A percentile compares a stretch with the other conserved stretches of the same genome.
Conservation (phyloP, 1,140 invertebrate species). For the Sminthurinus signatus region DNA sequence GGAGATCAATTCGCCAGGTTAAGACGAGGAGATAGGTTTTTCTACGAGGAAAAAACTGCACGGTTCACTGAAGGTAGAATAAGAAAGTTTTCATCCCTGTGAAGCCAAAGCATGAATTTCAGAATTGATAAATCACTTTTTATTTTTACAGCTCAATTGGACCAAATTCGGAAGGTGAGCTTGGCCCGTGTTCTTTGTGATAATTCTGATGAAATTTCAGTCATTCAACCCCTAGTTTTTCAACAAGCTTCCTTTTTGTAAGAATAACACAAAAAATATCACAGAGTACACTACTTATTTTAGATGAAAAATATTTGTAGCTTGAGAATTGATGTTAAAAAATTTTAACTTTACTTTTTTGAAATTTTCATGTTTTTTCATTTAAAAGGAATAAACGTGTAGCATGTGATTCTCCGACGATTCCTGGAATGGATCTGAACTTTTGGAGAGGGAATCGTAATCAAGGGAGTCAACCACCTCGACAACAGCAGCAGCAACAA, state of each 20-base stretch:
- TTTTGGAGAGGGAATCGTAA: slow-evolving; percentile 44
- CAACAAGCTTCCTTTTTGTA: slow-evolving; percentile 48
- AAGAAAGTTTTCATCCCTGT: not conserved
- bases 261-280: too few species aligned
- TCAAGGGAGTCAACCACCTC: not conserved
- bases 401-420: slow-evolving; percentile 45
- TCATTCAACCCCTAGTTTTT: slow-evolving; percentile 53
- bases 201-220: slow-evolving; percentile 51
- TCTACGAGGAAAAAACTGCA: slow-evolving; percentile 51
- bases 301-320: too few species aligned
- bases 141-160: slow-evolving; percentile 49
- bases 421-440: slow-evolving; percentile 48
- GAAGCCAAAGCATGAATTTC: too few species aligned
- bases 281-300: too few species aligned
- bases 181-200: slow-evolving; percentile 54
- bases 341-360: too few species aligned
- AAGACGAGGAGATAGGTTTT: slow-evolving; percentile 51
- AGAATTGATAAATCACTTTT: not conserved
- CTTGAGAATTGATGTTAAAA: too few species aligned
- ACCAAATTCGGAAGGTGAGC: slow-evolving; percentile 51
- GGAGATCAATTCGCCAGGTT: slow-evolving; percentile 55
- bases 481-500: not conserved
- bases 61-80: slow-evolving; percentile 50
- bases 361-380: not conserved
- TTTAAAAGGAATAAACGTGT: slow-evolving; percentile 47